These are phyloP conservation scores for Lycorma delicatula DNA, from an alignment of 1,140 invertebrate species.

Conservation along the genomic window DNA sequence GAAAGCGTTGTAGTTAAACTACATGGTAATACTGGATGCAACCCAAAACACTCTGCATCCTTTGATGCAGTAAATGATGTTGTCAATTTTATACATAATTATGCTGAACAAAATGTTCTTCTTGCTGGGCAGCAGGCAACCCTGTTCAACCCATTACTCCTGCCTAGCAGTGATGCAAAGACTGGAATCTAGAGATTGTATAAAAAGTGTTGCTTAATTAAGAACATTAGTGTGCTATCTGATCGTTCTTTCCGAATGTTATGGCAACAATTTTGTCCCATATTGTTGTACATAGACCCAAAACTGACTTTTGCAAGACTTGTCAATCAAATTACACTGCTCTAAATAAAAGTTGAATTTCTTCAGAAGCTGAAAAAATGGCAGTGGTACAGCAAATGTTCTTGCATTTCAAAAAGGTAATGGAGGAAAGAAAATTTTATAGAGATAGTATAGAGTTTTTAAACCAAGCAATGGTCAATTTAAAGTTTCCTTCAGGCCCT, in stretches of 20 bases:
- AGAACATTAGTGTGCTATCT: neutral
- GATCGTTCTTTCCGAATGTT: neutral
- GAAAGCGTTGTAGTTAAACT: neutral
- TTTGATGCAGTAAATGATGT: conserved; percentile 2
- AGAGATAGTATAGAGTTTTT: neutral
- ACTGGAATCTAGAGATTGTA: conserved; percentile 5
- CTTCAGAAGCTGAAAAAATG: neutral
- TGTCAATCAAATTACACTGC: conserved; percentile 5
- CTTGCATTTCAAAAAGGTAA: conserved; percentile 1
- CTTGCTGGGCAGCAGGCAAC: conserved; percentile 6
- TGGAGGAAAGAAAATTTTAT: conserved; percentile 4
- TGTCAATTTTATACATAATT: conserved; percentile 12
- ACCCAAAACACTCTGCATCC: neutral
- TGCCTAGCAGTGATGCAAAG: conserved; percentile 8
- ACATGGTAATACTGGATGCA: conserved; percentile 6
- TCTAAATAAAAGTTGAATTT: neutral
- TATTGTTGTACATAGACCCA: conserved; percentile 1
- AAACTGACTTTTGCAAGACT: conserved; percentile 1
- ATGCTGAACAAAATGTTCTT: conserved; percentile 13
- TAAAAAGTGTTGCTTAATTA: conserved; percentile 9
- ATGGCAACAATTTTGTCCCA: conserved; percentile 6
- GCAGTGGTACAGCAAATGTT: neutral
- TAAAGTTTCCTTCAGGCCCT: neutral
- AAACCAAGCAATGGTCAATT: neutral
- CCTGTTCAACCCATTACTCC: neutral